Conservation (phyloP, 2,797 vertebrate species). For the Lutjanus campechanus region DNA sequence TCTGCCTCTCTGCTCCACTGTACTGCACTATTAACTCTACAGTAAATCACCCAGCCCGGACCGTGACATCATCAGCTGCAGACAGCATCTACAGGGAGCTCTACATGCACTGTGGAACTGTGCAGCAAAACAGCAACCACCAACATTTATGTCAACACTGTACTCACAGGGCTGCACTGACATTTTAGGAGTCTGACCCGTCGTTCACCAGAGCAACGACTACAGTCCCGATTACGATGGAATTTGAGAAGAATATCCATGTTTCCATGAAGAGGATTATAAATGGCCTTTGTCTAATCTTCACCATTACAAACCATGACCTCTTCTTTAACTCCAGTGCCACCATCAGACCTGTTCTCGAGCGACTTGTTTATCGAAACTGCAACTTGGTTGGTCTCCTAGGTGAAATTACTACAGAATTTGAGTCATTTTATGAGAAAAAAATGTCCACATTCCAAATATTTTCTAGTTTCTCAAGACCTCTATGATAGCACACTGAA, state of each 20-base stretch:
- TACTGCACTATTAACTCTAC: constrained; percentile 15
- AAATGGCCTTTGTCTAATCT: neutral
- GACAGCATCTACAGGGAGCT: constrained; percentile 35
- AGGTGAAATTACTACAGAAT: too few species aligned
- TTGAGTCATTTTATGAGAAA: too few species aligned
- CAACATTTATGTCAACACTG: neutral
- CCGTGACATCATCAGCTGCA: constrained; percentile 55
- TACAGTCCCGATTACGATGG: neutral
- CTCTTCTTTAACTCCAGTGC: neutral
- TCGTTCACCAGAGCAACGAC: neutral
- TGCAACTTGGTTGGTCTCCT: too few species aligned
- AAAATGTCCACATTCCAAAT: too few species aligned
- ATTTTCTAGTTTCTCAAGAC: too few species aligned
- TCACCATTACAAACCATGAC: neutral
- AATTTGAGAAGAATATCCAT: neutral
- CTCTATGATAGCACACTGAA: too few species aligned
- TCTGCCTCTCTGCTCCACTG: constrained; percentile 34
- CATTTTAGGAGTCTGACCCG: constrained; percentile 10
- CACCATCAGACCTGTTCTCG: neutral
- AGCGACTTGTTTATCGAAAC: too few species aligned
- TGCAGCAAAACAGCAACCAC: neutral
- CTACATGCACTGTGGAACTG: constrained; percentile 4
- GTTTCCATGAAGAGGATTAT: neutral
- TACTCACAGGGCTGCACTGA: neutral
- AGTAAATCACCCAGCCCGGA: constrained; percentile 10